Percentiles rank a stretch among this genome's conserved stretches.
phyloP scores from a whole-genome alignment of 2,888 invertebrate species.

The Drosophila monieri region DNA sequence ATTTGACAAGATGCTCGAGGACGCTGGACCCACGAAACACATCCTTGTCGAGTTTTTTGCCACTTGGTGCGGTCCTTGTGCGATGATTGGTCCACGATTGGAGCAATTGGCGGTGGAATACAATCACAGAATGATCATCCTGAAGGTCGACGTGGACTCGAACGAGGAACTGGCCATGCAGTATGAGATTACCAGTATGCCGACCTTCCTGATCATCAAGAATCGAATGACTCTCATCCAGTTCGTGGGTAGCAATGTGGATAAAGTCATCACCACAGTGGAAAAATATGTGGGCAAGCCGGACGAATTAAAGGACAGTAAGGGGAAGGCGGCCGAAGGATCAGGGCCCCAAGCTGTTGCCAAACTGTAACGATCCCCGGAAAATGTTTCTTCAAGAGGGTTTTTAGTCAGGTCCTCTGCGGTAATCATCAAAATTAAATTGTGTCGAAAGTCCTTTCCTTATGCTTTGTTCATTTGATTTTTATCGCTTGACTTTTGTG shows the following conservation, averaged over 20 bases:
- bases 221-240: constrained; percentile 87
- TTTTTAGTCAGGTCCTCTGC: constrained; percentile 3
- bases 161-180: constrained; percentile 91
- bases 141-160: constrained; percentile 91
- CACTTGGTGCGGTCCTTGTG: constrained; percentile 96
- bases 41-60: constrained; percentile 93
- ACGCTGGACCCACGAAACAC: constrained; percentile 63
- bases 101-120: constrained; percentile 88
- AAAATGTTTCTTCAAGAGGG: not conserved
- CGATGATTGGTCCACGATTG: constrained; percentile 91
- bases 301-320: constrained; percentile 14
- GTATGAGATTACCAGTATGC: constrained; percentile 93
- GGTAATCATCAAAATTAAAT: constrained; percentile 2
- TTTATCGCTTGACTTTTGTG: constrained; percentile 7
- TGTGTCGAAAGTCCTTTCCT: not conserved
- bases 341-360: constrained; percentile 2
- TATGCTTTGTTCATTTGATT: not conserved
- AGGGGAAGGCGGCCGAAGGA: not conserved
- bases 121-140: constrained; percentile 85
- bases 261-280: constrained; percentile 86
- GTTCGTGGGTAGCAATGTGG: constrained; percentile 91
- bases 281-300: constrained; percentile 60
- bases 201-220: constrained; percentile 94
- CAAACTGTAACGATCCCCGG: not conserved
- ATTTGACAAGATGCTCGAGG: constrained; percentile 50